phyloP scores from a whole-genome alignment of 1,140 invertebrate genomes.

The Whitmania pigra region DNA sequence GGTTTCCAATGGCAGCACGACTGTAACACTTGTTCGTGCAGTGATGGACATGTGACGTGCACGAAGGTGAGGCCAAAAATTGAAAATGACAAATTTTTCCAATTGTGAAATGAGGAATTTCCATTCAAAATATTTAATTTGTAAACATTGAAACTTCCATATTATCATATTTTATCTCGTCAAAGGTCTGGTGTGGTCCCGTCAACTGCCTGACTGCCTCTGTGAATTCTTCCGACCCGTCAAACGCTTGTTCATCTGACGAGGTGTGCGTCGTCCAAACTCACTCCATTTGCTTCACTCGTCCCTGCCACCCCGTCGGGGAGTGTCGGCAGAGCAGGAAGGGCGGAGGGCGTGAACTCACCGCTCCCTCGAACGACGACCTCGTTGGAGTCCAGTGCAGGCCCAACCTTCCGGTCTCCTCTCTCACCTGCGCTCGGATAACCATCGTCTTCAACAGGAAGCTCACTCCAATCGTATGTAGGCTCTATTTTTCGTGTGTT shows the following conservation, averaged over 20 bases:
- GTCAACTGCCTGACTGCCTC: slow-evolving; percentile 38
- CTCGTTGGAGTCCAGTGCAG: background rate
- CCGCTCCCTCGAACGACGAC: background rate
- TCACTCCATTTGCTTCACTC: slow-evolving; percentile 54
- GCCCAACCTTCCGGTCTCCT: background rate
- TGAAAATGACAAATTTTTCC: slow-evolving; percentile 3
- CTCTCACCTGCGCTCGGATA: slow-evolving; percentile 53
- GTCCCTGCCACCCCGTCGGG: slow-evolving; percentile 62
- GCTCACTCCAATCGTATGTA: slow-evolving; percentile 39
- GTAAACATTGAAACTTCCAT: no score
- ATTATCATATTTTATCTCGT: background rate
- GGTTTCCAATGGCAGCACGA: slow-evolving; percentile 55
- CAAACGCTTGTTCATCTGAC: slow-evolving; percentile 28
- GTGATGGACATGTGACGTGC: slow-evolving; percentile 59
- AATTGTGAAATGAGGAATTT: no score
- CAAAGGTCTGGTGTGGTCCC: slow-evolving; percentile 40
- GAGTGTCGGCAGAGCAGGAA: slow-evolving; percentile 54
- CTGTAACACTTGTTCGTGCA: slow-evolving; percentile 70
- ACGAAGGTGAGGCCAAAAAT: slow-evolving; percentile 56
- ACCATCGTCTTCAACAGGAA: slow-evolving; percentile 58
- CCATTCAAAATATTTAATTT: no score
- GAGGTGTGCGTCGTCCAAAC: slow-evolving; percentile 35
- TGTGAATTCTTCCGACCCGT: slow-evolving; percentile 27
- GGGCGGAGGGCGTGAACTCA: background rate
- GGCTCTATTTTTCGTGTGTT: slow-evolving; percentile 14